Evolutionary conservation across 1,140 invertebrate genomes (phyloP), one percentile per base, ranked within the genome.

Genomic region (Drosophila nikananu): DNA sequence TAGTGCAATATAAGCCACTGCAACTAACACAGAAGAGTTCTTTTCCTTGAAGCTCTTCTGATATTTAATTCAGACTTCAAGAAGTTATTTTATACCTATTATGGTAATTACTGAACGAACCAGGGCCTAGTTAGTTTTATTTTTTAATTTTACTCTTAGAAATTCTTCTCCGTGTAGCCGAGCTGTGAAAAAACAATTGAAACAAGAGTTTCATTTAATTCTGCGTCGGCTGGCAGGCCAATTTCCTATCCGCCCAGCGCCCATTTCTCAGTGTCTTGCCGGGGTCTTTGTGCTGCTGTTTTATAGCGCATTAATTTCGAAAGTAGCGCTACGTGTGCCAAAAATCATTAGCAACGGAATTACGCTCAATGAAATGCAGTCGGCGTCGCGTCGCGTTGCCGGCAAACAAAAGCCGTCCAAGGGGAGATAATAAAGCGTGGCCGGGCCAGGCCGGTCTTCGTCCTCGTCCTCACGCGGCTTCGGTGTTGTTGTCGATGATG

Each of bases 261-360:
- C 80, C 84, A 89, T 89, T 89, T 80, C 83, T 77, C 84, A 86
- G 83, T 83, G 84, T 89, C 83, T 86, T 59, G 32, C 52, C 60
- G 32, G 48, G 48, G 46, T 66, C 73, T 64, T 76, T 63, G 32
- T 81, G 78, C 72, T 67, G 77, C 73, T 74, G 83, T 75, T 89
- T 87, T 87, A 87, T 87, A 87, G 84, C 86, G 81, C 86, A 89
- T 89, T 89, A 86, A 89, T 90, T 90, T 86, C 86, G 81, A 83
- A 89, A 89, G 84, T 90, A 86, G 74, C 83, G 74, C 80, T 91
- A 91, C 87, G 81, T 91, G 89, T 91, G 89, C 89, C 89, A 91
- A 91, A 91, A 91, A 91, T 91, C 89, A 91, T 91, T 91, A 91
- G 89, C 89, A 89, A 89, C 89, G 76, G 89, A 89, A 91, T 91